Base-by-base conservation (phyloP, 2,113 vertebrate species). In the Sceloporus tristichus region DNA sequence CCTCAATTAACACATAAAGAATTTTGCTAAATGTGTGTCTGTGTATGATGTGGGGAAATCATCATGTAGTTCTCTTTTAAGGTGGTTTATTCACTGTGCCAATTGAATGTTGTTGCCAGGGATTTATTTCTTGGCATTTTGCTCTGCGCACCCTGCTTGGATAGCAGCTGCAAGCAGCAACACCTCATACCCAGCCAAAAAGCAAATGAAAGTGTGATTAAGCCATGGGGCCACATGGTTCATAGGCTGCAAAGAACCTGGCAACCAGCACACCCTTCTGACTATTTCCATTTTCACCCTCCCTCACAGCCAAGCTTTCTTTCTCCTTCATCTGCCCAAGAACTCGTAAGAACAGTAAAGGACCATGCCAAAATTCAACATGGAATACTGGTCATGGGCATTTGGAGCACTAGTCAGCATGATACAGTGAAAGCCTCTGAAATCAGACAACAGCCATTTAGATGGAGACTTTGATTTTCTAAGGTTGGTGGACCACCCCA, bases 101-200 rank as follows among this genome's bases (percentile, higher is more conserved):
- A 77, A 73, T 76, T 86, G 77, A 84, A 73, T 54, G 82, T 85
- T 19, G 79, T 78, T 76, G 77, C 21, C 1, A 4, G 79, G 34
- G 83, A 66, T 91, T 82, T 92, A 82, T 91, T 88, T 93, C 78
- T 70, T 85, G 85, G 85, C 73, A 62, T 82, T 40, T 48, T 59
- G 53, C 82, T 83, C 10, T 23, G 9, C 70, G 84, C 88, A 76
- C 81, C 80, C 84, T 42, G 88, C 74, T 73, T 82, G 74, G 74
- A 84, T 83, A 90, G 80, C 87, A 94, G 91, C 87, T 91, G 91
- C 29, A 89, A 62, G 71, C 18, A 87, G 75, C 75, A 84, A 91
- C 78, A 87, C 42, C 81, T 84, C 66, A 59, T 68, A 56, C n/a
- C 76, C 86, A 87, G 86, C 86, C 71, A 86, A 88, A 65, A 88